A percentile compares a stretch with the other conserved stretches of the same genome.
phyloP scores from a whole-genome alignment of 2,797 vertebrate genomes.

The Epinephelus awoara region DNA sequence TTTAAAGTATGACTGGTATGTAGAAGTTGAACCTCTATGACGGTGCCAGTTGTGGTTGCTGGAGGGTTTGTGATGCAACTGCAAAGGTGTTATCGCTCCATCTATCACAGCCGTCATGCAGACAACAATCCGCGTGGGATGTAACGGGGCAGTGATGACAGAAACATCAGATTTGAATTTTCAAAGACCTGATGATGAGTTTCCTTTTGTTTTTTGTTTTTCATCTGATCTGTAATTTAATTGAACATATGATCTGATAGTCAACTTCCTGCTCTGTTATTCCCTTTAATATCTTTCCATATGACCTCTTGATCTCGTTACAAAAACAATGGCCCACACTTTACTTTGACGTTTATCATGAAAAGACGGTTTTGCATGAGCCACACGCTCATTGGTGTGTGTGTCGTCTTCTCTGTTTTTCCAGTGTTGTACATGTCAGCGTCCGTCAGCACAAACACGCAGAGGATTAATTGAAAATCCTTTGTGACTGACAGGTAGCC shows the following conservation, averaged over 20 bases:
- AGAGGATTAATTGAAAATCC: slow-evolving; percentile 17
- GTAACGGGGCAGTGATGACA: background rate
- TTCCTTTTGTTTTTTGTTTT: slow-evolving; percentile 34
- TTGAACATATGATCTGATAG: background rate
- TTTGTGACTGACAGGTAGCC: background rate
- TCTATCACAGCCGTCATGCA: background rate
- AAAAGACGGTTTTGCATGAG: slow-evolving; percentile 44
- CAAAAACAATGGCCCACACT: background rate
- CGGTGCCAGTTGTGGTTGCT: background rate
- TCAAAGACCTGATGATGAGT: background rate
- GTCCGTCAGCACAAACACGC: slow-evolving; percentile 3
- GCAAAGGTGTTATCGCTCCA: background rate
- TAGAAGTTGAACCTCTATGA: background rate
- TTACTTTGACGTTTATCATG: slow-evolving; percentile 5
- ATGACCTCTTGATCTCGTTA: background rate
- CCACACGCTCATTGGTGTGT: background rate
- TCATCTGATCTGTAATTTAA: slow-evolving; percentile 11
- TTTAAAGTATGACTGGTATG: background rate
- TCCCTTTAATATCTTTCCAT: background rate
- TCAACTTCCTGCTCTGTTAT: background rate
- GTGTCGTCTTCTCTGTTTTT: slow-evolving; percentile 17
- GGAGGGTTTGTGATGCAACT: background rate
- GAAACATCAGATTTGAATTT: slow-evolving; percentile 36
- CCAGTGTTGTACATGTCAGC: background rate
- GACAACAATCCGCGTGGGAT: background rate